Percentiles rank a stretch among this genome's conserved stretches.
Evolutionary conservation across 2,113 vertebrate genomes (phyloP).

Genomic region (Tinamus guttatus): DNA sequence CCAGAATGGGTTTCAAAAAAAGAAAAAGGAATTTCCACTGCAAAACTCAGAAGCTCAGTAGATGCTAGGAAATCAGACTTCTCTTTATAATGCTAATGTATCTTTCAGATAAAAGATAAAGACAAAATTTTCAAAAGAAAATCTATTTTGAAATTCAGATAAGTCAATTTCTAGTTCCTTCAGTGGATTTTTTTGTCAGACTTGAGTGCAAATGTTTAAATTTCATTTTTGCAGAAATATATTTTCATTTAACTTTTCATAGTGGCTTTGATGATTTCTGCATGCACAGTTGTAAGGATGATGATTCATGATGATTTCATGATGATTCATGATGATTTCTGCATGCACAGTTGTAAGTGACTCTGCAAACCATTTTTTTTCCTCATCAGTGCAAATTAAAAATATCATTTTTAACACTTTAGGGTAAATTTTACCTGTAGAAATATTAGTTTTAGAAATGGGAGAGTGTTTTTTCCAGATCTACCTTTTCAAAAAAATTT

Average conservation of each 20-base stretch:
- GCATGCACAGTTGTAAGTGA: too few species aligned
- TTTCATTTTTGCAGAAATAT: not conserved
- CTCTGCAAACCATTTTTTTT: not conserved
- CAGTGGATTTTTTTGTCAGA: not conserved
- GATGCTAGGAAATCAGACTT: not conserved
- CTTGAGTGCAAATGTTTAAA: not conserved
- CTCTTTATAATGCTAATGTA: not conserved
- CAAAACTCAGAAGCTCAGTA: not conserved
- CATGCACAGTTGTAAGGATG: too few species aligned
- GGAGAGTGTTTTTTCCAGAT: not conserved
- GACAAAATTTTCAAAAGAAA: not conserved
- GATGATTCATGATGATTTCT: too few species aligned
- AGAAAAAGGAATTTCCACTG: constrained; percentile 2
- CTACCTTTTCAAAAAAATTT: not conserved
- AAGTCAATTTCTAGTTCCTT: not conserved
- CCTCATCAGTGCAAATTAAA: not conserved
- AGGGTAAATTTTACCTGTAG: not conserved
- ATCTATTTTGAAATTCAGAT: not conserved
- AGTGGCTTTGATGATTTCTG: not conserved
- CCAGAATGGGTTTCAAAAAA: not conserved
- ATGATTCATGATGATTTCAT: too few species aligned
- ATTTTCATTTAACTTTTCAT: not conserved
- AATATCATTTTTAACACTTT: not conserved
- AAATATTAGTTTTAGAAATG: not conserved
- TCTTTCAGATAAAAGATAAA: not conserved